Conservation (phyloP, 2,888 invertebrate genomes). For the Lasius fuliginosus region DNA sequence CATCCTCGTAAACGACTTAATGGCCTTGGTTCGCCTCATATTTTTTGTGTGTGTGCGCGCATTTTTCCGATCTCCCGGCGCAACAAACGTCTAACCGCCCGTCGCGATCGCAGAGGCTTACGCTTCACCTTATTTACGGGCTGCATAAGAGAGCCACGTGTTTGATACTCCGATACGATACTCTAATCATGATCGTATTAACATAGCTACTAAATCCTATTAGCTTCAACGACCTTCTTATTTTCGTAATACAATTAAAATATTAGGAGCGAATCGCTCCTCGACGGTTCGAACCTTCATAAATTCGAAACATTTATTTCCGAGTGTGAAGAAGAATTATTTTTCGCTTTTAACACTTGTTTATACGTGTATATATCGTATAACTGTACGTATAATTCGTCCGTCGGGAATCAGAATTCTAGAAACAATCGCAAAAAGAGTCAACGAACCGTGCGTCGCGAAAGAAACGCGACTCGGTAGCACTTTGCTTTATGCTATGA, state of each 20-base stretch:
- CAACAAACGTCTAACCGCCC: neutral
- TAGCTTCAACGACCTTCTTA: neutral
- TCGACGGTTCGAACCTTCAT: neutral
- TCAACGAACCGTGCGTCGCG: conserved; percentile 14
- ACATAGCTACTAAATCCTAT: neutral
- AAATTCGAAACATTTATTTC: neutral
- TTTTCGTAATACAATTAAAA: neutral
- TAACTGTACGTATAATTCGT: neutral
- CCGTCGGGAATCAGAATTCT: neutral
- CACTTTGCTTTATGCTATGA: conserved; percentile 1
- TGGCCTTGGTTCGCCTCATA: conserved; percentile 18
- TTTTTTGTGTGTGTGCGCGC: neutral
- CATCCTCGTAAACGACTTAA: conserved; percentile 39
- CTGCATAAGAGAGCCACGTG: neutral
- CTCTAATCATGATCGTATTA: neutral
- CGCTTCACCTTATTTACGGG: neutral
- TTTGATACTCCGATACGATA: neutral
- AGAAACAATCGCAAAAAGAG: neutral
- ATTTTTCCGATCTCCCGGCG: neutral
- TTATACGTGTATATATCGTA: neutral
- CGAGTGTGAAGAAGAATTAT: neutral
- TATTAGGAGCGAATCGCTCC: neutral
- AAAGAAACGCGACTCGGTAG: neutral
- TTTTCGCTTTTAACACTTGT: neutral
- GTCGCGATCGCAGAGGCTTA: neutral